phyloP scores from a whole-genome alignment of 2,888 invertebrate genomes.

The Limnephilus auricula region DNA sequence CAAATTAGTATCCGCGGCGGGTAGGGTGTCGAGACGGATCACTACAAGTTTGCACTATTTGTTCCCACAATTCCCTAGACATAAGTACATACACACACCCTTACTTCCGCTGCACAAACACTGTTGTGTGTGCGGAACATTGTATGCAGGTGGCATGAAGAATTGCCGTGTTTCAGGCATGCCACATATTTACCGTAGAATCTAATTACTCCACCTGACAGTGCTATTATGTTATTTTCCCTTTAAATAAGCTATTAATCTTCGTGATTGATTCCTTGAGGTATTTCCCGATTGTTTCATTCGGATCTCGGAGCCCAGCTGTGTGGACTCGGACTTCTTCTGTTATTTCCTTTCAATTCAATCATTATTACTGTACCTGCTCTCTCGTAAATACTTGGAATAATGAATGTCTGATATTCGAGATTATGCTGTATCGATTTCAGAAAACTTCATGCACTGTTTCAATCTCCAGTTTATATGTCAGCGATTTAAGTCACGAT shows the following conservation, averaged over 20 bases:
- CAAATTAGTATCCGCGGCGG: no score
- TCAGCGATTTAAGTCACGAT: no score
- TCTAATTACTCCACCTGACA: constrained; percentile 44
- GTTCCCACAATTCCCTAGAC: not conserved
- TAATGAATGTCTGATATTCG: no score
- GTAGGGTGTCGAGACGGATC: no score
- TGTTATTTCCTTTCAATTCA: constrained; percentile 11
- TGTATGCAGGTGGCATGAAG: not conserved
- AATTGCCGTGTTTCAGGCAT: not conserved
- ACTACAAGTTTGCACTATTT: not conserved
- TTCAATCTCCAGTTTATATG: not conserved
- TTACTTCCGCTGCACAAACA: not conserved
- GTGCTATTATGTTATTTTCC: constrained; percentile 38
- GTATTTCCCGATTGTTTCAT: constrained; percentile 28
- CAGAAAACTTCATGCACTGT: no score
- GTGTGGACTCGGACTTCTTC: constrained; percentile 9
- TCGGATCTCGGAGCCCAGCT: not conserved
- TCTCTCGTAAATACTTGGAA: no score
- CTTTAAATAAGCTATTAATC: constrained; percentile 48
- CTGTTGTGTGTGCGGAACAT: not conserved
- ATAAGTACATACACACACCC: not conserved
- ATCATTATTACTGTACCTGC: not conserved
- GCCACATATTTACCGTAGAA: constrained; percentile 14
- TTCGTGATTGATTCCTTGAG: constrained; percentile 45
- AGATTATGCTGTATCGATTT: no score